These are phyloP conservation scores for Fistularia tabacaria DNA, from an alignment of 2,797 vertebrate species.

Conservation along the genomic window DNA sequence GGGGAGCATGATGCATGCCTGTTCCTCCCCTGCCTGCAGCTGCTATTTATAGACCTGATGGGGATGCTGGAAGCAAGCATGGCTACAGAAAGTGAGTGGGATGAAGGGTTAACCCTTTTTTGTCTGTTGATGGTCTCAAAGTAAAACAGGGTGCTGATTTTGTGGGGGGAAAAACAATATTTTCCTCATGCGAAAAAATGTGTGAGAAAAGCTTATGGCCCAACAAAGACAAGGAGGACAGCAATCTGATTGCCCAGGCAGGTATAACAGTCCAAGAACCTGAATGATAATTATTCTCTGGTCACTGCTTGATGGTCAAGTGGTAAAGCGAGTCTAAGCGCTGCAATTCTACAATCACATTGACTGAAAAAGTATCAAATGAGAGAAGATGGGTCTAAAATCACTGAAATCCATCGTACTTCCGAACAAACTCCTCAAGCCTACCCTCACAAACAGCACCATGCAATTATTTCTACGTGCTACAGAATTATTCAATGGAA, in stretches of 20 bases:
- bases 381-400: too few relatives aligned
- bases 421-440: too few relatives aligned
- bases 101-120: conserved; percentile 52
- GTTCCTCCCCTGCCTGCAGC: conserved; percentile 51
- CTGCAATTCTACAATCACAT: neutral
- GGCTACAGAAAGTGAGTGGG: conserved; percentile 53
- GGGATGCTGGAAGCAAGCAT: conserved; percentile 52
- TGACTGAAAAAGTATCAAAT: too few relatives aligned
- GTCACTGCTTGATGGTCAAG: neutral
- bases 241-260: neutral
- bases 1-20: conserved; percentile 32
- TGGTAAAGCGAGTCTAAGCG: neutral
- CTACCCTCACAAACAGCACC: too few relatives aligned
- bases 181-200: conserved; percentile 1
- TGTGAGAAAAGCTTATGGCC: too few relatives aligned
- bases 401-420: too few relatives aligned
- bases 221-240: neutral
- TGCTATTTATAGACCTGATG: conserved; percentile 70
- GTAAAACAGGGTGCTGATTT: conserved; percentile 5
- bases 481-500: too few relatives aligned
- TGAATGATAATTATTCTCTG: conserved; percentile 6
- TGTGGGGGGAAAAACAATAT: neutral
- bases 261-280: conserved; percentile 14
- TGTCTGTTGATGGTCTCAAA: conserved; percentile 13
- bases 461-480: too few relatives aligned